phyloP scores from a whole-genome alignment of 1,140 invertebrate genomes.

The Zaprionus inermis region DNA sequence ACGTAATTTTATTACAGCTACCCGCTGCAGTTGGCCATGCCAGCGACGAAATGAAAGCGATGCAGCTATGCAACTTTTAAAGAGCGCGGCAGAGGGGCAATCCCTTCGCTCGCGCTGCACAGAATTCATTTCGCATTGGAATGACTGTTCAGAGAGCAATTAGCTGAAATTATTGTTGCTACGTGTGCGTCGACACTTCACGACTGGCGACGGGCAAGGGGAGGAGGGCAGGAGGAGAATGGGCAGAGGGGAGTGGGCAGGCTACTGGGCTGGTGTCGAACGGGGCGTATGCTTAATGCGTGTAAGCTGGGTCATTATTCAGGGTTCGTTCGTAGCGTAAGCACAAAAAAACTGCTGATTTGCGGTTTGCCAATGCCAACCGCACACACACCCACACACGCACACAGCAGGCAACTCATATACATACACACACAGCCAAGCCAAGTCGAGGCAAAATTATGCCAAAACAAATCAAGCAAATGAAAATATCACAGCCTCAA shows the following conservation, averaged over 20 bases:
- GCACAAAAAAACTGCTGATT: conserved; percentile 62
- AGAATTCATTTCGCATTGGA: conserved; percentile 81
- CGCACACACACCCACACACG: conserved; percentile 10
- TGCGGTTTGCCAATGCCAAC: conserved; percentile 64
- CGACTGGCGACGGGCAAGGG: background rate
- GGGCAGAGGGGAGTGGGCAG: background rate
- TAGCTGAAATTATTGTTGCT: conserved; percentile 82
- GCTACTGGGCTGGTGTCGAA: conserved; percentile 10
- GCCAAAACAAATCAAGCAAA: conserved; percentile 83
- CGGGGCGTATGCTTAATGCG: conserved; percentile 69
- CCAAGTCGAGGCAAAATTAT: conserved; percentile 63
- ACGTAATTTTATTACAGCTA: conserved; percentile 78
- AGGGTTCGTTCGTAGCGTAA: conserved; percentile 19
- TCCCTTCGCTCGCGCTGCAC: conserved; percentile 31
- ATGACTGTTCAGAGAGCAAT: conserved; percentile 81
- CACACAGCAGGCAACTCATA: background rate
- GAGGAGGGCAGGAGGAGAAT: background rate
- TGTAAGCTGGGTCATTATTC: conserved; percentile 59
- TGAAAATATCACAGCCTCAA: conserved; percentile 79
- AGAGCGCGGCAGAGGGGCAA: background rate
- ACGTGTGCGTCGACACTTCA: conserved; percentile 78
- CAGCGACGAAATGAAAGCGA: conserved; percentile 54
- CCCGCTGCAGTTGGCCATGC: conserved; percentile 19
- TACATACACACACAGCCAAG: conserved; percentile 22
- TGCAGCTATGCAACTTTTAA: conserved; percentile 46